These are phyloP conservation scores for Streblospio benedicti DNA, from an alignment of 1,140 invertebrate genomes.

Conservation along the genomic window DNA sequence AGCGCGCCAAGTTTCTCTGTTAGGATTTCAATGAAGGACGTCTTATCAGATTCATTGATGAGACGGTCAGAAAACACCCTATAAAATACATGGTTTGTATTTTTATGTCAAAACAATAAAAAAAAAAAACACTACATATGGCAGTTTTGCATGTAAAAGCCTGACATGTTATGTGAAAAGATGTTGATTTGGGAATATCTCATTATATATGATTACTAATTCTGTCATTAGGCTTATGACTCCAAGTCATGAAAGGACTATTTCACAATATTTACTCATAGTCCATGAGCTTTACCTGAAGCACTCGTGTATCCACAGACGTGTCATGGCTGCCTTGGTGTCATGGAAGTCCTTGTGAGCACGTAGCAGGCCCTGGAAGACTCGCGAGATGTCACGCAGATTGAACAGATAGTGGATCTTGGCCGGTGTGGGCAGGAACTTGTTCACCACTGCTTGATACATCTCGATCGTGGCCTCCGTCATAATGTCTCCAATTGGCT, in stretches of 20 bases:
- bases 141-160: neutral
- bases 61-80: conserved; percentile 72
- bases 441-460: conserved; percentile 60
- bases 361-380: conserved; percentile 66
- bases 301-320: conserved; percentile 75
- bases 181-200: too few relatives aligned
- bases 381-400: conserved; percentile 73
- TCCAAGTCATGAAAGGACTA: neutral
- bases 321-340: conserved; percentile 58
- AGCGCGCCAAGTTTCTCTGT: conserved; percentile 62
- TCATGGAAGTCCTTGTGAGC: conserved; percentile 66
- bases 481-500: conserved; percentile 53
- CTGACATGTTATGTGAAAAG: too few relatives aligned
- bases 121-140: conserved; percentile 13
- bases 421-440: conserved; percentile 71
- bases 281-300: conserved; percentile 45
- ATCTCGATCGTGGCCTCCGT: conserved; percentile 64
- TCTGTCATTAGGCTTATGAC: too few relatives aligned
- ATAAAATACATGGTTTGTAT: conserved; percentile 17
- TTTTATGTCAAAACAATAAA: too few relatives aligned
- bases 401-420: conserved; percentile 86
- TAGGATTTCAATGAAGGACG: conserved; percentile 63
- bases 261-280: neutral
- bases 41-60: conserved; percentile 66
- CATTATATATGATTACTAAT: too few relatives aligned